Evolutionary conservation across 2,113 vertebrate species (phyloP).

Genomic region (Pithys albifrons): DNA sequence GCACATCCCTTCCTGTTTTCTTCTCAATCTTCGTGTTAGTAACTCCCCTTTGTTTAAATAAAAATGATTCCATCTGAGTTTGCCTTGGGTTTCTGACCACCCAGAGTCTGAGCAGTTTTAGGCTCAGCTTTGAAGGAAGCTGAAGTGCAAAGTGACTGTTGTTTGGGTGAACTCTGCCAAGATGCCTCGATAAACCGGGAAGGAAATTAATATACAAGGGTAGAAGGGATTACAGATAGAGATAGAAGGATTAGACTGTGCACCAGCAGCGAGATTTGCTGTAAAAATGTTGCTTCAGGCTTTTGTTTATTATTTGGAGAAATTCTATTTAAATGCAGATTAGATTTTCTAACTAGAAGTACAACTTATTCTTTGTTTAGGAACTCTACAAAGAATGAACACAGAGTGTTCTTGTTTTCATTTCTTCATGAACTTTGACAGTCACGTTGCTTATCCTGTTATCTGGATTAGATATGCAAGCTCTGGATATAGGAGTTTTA

Average conservation of each 20-base stretch:
- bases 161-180: background rate
- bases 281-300: slow-evolving; percentile 63
- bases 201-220: slow-evolving; percentile 48
- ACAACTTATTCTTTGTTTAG: slow-evolving; percentile 48
- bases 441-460: slow-evolving; percentile 22
- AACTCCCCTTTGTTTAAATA: background rate
- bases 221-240: slow-evolving; percentile 49
- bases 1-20: background rate
- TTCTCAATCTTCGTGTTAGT: background rate
- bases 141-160: background rate
- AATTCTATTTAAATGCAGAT: slow-evolving; percentile 75
- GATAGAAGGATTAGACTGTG: slow-evolving; percentile 54
- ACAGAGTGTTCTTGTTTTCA: background rate
- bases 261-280: slow-evolving; percentile 35
- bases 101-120: background rate
- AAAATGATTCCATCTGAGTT: background rate
- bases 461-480: slow-evolving; percentile 38
- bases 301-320: slow-evolving; percentile 69
- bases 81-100: background rate
- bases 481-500: background rate
- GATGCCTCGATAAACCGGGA: slow-evolving; percentile 37
- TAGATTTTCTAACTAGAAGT: slow-evolving; percentile 58
- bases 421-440: slow-evolving; percentile 24
- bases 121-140: background rate
- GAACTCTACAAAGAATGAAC: slow-evolving; percentile 3